Conservation (phyloP, 2,888 invertebrate genomes). For the Mesorhabditis spiculigera region DNA sequence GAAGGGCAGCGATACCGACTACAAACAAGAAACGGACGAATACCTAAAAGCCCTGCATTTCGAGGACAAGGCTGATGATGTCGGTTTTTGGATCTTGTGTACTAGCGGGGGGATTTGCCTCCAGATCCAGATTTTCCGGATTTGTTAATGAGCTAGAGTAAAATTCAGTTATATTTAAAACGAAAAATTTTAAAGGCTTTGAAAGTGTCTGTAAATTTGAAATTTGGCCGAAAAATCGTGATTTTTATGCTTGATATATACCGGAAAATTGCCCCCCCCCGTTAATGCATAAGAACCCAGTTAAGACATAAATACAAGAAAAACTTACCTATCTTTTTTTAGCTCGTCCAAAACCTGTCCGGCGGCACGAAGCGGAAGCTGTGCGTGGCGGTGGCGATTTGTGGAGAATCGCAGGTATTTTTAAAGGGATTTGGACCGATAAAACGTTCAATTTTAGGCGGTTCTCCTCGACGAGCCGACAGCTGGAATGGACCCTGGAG, state of each 20-base stretch:
- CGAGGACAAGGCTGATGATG: slow-evolving; percentile 28
- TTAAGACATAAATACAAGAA: no score
- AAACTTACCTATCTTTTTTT: background rate
- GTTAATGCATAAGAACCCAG: no score
- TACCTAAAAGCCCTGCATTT: slow-evolving; percentile 33
- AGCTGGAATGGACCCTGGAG: slow-evolving; percentile 7
- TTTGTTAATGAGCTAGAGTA: no score
- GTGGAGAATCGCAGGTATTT: slow-evolving; percentile 37
- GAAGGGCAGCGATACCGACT: slow-evolving; percentile 28
- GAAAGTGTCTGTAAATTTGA: no score
- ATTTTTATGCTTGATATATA: no score
- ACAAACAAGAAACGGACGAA: slow-evolving; percentile 19
- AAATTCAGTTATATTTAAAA: no score
- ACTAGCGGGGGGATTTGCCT: no score
- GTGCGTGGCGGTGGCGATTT: slow-evolving; percentile 51
- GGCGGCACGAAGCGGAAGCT: slow-evolving; percentile 55
- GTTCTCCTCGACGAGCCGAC: background rate
- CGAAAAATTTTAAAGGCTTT: no score
- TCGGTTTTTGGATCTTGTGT: background rate
- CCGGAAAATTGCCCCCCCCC: no score
- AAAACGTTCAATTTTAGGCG: no score
- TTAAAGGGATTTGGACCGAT: slow-evolving; percentile 46
- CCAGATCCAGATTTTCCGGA: no score
- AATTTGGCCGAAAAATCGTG: no score
- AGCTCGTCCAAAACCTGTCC: slow-evolving; percentile 37